Base-by-base conservation (phyloP, 2,888 invertebrate species). In the Blastobasis lacticolella region DNA sequence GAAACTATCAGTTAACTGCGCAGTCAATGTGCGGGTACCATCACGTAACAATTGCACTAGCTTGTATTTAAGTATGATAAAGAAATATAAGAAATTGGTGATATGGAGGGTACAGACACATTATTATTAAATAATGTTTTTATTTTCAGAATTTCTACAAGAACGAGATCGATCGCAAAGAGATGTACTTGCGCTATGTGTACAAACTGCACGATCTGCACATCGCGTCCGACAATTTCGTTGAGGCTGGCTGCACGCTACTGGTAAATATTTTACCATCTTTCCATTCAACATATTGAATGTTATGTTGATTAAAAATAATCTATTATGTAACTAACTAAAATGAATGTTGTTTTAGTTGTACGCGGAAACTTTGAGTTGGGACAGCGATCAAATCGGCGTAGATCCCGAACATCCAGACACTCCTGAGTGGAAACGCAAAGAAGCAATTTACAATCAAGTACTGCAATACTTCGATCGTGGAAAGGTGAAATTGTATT, bases 181-280 rank as follows among this genome's bases (percentile, higher is more conserved):
- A 97, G 81, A 97, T 98, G 96, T 98, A 98, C 80, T 87, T 97
- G 49, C 93, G 91, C 66, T 98, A 98, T 81, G 97, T 98, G 57
- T 97, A 97, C 86, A 97, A 97, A 75, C 86, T 98, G 41, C 96
- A 96, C 74, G 96, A 97, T 71, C 90, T 98, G 9, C 98, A 98
- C 80, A 88, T 96, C 49, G 94, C 94, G 10, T 95, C 96, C 0
- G 96, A 96, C 69, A 98, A 98, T 79, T 97, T 93, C 71, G 94
- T 97, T 0, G 98, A 98, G 84, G 98, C 98, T 2, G 98, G 97
- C 0, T 97, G 97, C 68, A 97, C 98, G 0, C 91, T 98, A 66
- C 93, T 96, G 83, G 89, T 88, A 66, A 70, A 69, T 57, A 8
- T 40, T 50, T 37, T 37, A 36, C 38, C 47, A 10, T 46, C 48